Conservation (phyloP, 2,113 vertebrate genomes). For the Emydocephalus ijimae region DNA sequence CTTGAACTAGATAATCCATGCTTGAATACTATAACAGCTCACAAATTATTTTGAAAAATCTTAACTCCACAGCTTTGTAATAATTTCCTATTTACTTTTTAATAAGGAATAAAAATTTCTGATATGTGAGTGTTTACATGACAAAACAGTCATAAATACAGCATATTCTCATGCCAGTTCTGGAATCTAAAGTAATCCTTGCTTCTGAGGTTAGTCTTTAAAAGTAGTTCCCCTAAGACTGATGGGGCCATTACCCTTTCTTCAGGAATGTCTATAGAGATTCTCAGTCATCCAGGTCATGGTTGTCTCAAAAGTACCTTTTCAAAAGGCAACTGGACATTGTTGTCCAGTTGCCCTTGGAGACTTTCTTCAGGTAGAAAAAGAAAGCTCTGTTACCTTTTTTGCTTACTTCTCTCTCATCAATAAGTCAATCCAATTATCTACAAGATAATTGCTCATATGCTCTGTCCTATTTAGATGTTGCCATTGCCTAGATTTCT, state of each 20-base stretch:
- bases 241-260: background rate
- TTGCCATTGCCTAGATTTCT: background rate
- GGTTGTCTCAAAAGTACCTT: background rate
- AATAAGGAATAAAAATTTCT: background rate
- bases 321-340: background rate
- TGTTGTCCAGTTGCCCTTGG: too few species aligned
- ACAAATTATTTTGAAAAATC: background rate
- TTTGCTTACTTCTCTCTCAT: background rate
- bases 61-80: background rate
- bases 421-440: background rate
- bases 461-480: background rate
- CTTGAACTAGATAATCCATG: background rate
- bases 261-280: background rate
- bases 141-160: background rate
- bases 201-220: background rate
- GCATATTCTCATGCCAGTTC: background rate
- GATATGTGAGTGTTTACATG: background rate
- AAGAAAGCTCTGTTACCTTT: background rate
- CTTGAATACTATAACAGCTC: background rate
- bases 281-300: background rate
- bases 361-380: background rate
- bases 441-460: background rate
- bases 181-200: background rate
- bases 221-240: background rate
- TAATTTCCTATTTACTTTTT: background rate